A percentile compares a stretch with the other conserved stretches of the same genome.
These are phyloP conservation scores for Allygus modestus DNA, from an alignment of 2,888 invertebrate species.

Conservation along the genomic window DNA sequence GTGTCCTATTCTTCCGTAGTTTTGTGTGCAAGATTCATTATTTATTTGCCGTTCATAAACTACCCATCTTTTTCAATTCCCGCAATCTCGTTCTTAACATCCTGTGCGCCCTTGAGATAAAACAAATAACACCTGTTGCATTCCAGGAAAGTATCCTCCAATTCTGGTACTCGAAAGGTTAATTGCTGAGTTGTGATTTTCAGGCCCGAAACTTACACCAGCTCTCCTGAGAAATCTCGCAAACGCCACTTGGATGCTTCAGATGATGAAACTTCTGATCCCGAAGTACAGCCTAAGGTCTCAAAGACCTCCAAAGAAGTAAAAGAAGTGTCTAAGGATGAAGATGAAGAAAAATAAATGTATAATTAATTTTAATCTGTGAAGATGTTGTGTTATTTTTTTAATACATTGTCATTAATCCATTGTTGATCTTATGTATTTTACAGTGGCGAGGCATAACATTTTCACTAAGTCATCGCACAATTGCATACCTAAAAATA, in stretches of 20 bases:
- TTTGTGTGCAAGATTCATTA: too few species aligned
- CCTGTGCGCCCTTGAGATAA: too few species aligned
- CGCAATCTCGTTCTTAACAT: too few species aligned
- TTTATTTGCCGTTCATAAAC: too few species aligned
- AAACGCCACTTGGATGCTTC: constrained; percentile 32
- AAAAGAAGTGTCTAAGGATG: background rate
- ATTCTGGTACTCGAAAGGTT: too few species aligned
- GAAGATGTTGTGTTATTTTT: constrained; percentile 33
- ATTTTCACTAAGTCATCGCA: too few species aligned
- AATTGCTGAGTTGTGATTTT: background rate
- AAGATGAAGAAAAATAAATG: constrained; percentile 4
- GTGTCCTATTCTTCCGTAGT: too few species aligned
- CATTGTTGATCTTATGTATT: constrained; percentile 20
- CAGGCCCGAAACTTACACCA: background rate
- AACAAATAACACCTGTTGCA: too few species aligned
- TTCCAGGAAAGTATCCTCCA: too few species aligned
- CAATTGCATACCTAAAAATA: too few species aligned
- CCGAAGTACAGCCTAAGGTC: constrained; percentile 32
- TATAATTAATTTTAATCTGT: background rate
- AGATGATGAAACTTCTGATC: constrained; percentile 40
- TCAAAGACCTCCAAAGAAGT: constrained; percentile 41
- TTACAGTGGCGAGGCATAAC: too few species aligned
- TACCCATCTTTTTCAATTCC: too few species aligned
- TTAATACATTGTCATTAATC: constrained; percentile 40
- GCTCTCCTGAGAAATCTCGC: constrained; percentile 15